Conservation (phyloP, 2,113 vertebrate genomes). For the Murina feae region DNA sequence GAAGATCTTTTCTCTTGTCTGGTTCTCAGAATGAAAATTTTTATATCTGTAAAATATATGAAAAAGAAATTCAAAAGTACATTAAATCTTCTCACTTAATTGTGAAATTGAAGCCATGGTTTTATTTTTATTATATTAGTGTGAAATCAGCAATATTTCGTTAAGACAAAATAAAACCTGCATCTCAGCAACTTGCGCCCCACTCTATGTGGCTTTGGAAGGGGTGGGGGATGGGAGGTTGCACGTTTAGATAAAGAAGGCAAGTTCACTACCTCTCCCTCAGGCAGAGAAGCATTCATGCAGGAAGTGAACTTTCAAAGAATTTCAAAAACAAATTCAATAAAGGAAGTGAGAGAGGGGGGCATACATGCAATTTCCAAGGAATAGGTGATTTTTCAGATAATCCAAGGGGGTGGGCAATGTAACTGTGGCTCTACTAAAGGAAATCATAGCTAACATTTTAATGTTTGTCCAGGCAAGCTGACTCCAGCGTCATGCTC, state of each 20-base stretch:
- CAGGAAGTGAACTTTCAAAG: constrained; percentile 59
- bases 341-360: constrained; percentile 42
- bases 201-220: background rate
- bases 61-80: background rate
- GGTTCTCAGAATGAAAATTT: background rate
- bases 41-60: background rate
- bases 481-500: background rate
- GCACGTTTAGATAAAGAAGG: background rate
- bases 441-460: background rate
- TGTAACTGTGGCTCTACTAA: background rate
- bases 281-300: background rate
- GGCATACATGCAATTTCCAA: constrained; percentile 7
- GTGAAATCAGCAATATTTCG: background rate
- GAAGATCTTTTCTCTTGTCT: background rate
- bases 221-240: background rate
- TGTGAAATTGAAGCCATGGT: background rate
- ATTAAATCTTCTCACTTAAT: background rate
- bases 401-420: background rate
- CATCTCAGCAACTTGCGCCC: background rate
- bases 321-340: constrained; percentile 46
- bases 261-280: constrained; percentile 40
- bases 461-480: background rate
- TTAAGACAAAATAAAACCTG: background rate
- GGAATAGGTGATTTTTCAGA: constrained; percentile 40
- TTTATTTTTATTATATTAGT: background rate